Conservation (phyloP, 2,113 vertebrate genomes). For the Blennius ocellaris region DNA sequence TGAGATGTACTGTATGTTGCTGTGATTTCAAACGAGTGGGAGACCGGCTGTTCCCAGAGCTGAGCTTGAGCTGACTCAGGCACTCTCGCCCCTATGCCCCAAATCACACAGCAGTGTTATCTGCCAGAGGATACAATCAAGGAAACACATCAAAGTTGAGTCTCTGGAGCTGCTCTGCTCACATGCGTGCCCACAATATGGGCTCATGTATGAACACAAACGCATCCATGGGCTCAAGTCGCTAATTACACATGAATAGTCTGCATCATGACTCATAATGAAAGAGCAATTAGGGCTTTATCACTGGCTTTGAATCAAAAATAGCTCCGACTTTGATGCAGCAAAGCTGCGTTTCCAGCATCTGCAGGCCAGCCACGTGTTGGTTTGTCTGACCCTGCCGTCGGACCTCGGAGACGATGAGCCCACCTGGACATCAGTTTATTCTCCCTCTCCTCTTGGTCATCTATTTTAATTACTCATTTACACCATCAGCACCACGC, state of each 20-base stretch:
- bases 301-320: slow-evolving; percentile 64
- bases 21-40: slow-evolving; percentile 66
- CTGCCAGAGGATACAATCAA: slow-evolving; percentile 74
- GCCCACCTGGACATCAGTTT: slow-evolving; percentile 50
- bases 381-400: slow-evolving; percentile 42
- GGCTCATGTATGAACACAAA: slow-evolving; percentile 22
- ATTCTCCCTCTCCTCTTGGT: slow-evolving; percentile 29
- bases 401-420: slow-evolving; percentile 35
- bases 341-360: slow-evolving; percentile 37
- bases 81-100: slow-evolving; percentile 60
- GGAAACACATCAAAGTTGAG: slow-evolving; percentile 74
- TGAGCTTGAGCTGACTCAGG: slow-evolving; percentile 64
- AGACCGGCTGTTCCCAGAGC: slow-evolving; percentile 62
- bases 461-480: slow-evolving; percentile 55
- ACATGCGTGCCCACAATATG: slow-evolving; percentile 24
- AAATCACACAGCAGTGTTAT: slow-evolving; percentile 66
- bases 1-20: slow-evolving; percentile 42
- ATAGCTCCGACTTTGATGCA: slow-evolving; percentile 50
- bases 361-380: slow-evolving; percentile 54
- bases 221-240: slow-evolving; percentile 48
- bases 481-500: slow-evolving; percentile 51
- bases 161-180: slow-evolving; percentile 55
- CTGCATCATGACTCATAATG: slow-evolving; percentile 69
- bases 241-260: slow-evolving; percentile 78
- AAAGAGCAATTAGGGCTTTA: slow-evolving; percentile 70